Evolutionary conservation across 2,888 invertebrate genomes (phyloP), one percentile per base, ranked within the genome.

Genomic region (Pimpla rufipes): DNA sequence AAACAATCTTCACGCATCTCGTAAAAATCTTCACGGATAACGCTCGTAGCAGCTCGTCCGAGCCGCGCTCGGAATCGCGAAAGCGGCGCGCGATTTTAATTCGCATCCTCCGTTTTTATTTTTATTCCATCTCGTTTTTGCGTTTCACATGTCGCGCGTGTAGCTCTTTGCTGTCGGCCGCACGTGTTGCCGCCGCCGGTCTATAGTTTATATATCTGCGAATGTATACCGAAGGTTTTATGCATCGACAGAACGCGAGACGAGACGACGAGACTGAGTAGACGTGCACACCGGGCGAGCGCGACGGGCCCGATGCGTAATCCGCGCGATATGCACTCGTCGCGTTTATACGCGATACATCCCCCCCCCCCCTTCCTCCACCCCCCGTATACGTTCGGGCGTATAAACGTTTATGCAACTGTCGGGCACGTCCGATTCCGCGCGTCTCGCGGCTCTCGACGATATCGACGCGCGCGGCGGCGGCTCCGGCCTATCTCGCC

Each of bases 81-180:
- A 29, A 59, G 7, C 35, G 10, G 4, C n/a, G n/a, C 29, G 57
- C 35, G 35, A 59, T n/a, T n/a, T 59, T 52, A n/a, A 18, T 35
- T 59, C 29, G 6, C 35, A 35, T 13, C 1, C n/a, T 40, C 8
- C 18, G 23, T 77, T 75, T 66, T 67, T 40, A 23, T 83, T 70
- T 68, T 37, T 13, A n/a, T 40, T 84, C 29, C 13, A 42, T 84
- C 21, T 47, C 21, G 18, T 77, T 84, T 82, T 68, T 81, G 85
- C 79, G 73, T 85, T 75, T 86, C 88, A 87, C 86, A 88, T 90
- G 88, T 86, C 85, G 85, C 18, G 18, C 18, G 18, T 18, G 40
- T 87, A 85, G 78, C 81, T 84, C 79, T 82, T 81, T 84, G 86
- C 83, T 86, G 88, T 86, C 85, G 73, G 8, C 2, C 81, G 74